Percentiles rank a stretch among this genome's conserved stretches.
Evolutionary conservation across 2,888 invertebrate genomes (phyloP).

Genomic region (Argyra leucocephala): DNA sequence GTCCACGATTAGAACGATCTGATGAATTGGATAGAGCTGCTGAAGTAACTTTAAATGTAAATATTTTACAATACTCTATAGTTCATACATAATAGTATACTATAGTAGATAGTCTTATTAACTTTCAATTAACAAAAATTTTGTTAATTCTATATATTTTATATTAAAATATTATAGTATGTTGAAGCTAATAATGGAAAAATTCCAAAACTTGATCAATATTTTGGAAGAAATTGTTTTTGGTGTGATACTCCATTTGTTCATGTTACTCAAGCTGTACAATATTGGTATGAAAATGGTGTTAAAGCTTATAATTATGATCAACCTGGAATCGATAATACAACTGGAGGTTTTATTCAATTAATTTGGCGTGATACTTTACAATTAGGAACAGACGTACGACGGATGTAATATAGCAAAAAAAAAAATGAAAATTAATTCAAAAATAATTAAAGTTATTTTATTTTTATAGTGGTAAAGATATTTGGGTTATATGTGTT

Average conservation of each 20-base stretch:
- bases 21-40: constrained; percentile 56
- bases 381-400: constrained; percentile 52
- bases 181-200: not conserved
- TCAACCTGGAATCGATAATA: not conserved
- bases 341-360: constrained; percentile 47
- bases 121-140: too few species aligned
- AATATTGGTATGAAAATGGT: not conserved
- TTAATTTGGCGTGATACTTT: constrained; percentile 58
- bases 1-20: constrained; percentile 55
- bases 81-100: not conserved
- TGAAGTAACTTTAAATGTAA: constrained; percentile 63
- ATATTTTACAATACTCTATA: constrained; percentile 20
- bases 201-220: not conserved
- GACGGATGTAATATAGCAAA: not conserved
- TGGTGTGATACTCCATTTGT: not conserved
- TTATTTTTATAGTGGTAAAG: not conserved
- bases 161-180: not conserved
- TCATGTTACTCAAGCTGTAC: not conserved
- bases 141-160: too few species aligned
- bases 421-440: not conserved
- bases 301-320: not conserved
- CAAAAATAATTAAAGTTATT: not conserved
- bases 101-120: not conserved
- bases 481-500: not conserved
- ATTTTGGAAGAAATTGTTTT: not conserved